Evolutionary conservation across 1,140 invertebrate genomes (phyloP).

Genomic region (Fopius arisanus): DNA sequence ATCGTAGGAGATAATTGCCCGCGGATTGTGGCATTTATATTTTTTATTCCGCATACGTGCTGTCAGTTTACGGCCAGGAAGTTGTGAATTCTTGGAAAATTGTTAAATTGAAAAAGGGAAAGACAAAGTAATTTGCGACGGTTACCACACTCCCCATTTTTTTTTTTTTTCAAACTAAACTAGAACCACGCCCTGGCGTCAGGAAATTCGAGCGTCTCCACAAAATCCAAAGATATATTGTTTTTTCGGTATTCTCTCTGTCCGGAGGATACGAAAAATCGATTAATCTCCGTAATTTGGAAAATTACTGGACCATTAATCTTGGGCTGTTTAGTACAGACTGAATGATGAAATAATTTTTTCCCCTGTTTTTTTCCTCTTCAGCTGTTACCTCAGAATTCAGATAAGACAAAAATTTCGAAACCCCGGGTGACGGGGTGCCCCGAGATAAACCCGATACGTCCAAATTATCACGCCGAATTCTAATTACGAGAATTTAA

Average conservation of each 20-base stretch:
- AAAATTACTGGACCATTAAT: constrained; percentile 7
- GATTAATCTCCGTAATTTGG: constrained; percentile 23
- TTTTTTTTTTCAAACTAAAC: constrained; percentile 1
- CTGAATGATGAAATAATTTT: background rate
- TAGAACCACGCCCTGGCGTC: constrained; percentile 53
- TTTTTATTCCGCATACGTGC: background rate
- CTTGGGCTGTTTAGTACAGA: background rate
- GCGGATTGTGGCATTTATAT: background rate
- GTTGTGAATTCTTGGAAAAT: constrained; percentile 15
- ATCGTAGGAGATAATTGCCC: no score
- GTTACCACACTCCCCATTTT: constrained; percentile 21
- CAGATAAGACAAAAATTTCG: background rate
- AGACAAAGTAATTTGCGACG: constrained; percentile 43
- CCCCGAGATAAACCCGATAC: background rate
- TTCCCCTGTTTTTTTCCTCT: background rate
- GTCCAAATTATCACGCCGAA: background rate
- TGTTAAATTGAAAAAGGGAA: constrained; percentile 25
- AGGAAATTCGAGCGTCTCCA: constrained; percentile 50
- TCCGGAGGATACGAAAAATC: constrained; percentile 1
- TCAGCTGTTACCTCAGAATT: background rate
- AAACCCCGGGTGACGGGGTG: background rate
- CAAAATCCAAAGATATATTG: constrained; percentile 33
- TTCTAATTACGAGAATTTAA: background rate
- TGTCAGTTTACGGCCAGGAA: background rate
- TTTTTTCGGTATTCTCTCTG: background rate